Evolutionary conservation across 92 coral and sea anemone species (phyloP), one percentile per base, ranked within the genome.

Genomic region (Epizoanthus rinbou): DNA sequence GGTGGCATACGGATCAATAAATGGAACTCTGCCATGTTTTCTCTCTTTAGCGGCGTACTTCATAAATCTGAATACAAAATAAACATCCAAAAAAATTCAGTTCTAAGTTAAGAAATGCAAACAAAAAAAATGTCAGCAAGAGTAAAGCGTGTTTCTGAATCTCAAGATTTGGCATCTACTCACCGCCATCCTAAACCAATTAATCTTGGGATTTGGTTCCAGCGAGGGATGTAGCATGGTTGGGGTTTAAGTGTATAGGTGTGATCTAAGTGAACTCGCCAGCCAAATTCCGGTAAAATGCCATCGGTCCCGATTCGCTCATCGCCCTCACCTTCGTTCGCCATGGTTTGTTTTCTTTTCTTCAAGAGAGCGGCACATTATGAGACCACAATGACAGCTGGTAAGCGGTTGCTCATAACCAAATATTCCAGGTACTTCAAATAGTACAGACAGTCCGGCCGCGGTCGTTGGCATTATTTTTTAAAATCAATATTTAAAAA

Each of bases 131-230:
- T 71, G 31, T 70, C 23, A 28, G 76, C 68, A 50, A 24, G 80
- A 33, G 43, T 31, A 56, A 24, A 56, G 59, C 4, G 19, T 19
- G 24, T 8, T 4, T 72, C 52, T 5, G 68, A 71, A 3, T 31
- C 3, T 52, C 54, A 41, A 17, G 43, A 53, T 17, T 74, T 74
- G 47, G 43, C 18, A 6, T 5, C 5, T 37, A 39, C 83, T 52
- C 84, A 96, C 99, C 99, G 89, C 92, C 95, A 96, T 18, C 98
- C 99, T 35, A 96, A 88, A 14, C 99, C 99, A 60, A 96, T 89
- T 56, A 96, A 87, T 79, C 92, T 90, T 8, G 99, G 99, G 64
- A 96, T 89, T 85, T 96, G 99, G 57, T 92, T 96, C 99, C 99
- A 96, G 45, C 99, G 87, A 19, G 99, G 99, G 47, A 96, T 83